Evolutionary conservation across 2,888 invertebrate genomes (phyloP), one percentile per base, ranked within the genome.

Genomic region (Theretra japonica): DNA sequence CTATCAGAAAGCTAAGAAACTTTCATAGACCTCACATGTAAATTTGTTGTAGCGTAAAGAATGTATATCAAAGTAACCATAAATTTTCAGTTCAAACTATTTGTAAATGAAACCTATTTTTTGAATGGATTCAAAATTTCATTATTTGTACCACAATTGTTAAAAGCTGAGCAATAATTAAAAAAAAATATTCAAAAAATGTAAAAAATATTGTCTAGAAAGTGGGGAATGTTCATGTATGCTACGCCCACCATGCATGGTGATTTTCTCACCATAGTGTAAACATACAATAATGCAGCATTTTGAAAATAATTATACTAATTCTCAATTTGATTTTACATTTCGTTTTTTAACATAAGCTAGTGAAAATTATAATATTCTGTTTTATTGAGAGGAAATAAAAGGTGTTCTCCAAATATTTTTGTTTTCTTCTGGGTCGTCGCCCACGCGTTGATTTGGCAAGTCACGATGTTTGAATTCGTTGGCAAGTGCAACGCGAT

Each of bases 1-100:
- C 82, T 99, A 99, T 95, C 98, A 99, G 95, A 99, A 99, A 95
- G 99, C 99, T 79, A 99, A 99, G 95, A 99, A 99, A 94, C 96
- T 99, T 79, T 98, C 98, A 94, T 99, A 94, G 94, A 87, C 88
- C 82, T 73, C 76, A 81, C 80, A 77, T 89, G 86, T 91, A 90
- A 90, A 90, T 88, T 88, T 92, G 90, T 93, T 93, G 90, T 93
- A 93, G 91, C 86, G 83, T 92, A 90, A 90, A 88, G 83, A 86
- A 90, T 88, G 88, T 92, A 90, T 91, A 93, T 91, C 90, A 90
- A 90, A 89, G 81, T 90, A 91, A 90, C 87, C 86, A 80, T 87
- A 89, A 90, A 90, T 89, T 88, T 90, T 91, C 90, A 89, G 91
- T 92, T 91, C 82, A 83, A 86, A 86, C 76, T 75, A 76, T 82